These are phyloP conservation scores for Gallinago stenura DNA, from an alignment of 2,797 vertebrate species.

Conservation along the genomic window DNA sequence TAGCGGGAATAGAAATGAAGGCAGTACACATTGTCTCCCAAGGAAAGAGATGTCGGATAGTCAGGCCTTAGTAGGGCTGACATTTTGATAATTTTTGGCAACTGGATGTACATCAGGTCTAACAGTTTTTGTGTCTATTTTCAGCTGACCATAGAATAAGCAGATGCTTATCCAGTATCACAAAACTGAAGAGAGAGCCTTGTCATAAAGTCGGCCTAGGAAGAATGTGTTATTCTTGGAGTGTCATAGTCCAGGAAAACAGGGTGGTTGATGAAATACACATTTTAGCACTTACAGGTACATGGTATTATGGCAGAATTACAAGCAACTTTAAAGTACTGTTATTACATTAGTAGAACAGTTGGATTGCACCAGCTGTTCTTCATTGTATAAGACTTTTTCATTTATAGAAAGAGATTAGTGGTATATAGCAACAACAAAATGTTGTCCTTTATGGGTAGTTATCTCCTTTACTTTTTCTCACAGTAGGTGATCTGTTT, in stretches of 20 bases:
- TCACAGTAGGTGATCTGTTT: accelerated
- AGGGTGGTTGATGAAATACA: background rate
- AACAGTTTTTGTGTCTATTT: background rate
- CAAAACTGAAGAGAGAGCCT: background rate
- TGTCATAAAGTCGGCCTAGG: background rate
- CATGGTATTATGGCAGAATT: background rate
- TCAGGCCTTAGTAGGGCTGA: background rate
- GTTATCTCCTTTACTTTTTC: background rate
- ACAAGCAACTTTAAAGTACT: background rate
- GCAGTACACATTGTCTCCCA: background rate
- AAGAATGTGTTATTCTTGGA: background rate
- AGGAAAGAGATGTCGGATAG: background rate
- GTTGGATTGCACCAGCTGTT: background rate
- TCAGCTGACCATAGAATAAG: background rate
- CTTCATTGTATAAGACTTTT: background rate
- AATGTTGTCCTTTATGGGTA: background rate
- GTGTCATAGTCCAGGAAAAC: background rate
- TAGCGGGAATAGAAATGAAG: background rate
- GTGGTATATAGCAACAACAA: background rate
- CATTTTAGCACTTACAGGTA: background rate
- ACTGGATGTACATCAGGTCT: background rate
- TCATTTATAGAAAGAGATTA: background rate
- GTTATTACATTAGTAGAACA: background rate
- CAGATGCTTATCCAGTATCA: background rate
- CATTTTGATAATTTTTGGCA: background rate